Percentiles rank a stretch among this genome's conserved stretches.
These are phyloP conservation scores for Bombyx huttoni DNA, from an alignment of 2,888 invertebrate genomes.

Conservation along the genomic window DNA sequence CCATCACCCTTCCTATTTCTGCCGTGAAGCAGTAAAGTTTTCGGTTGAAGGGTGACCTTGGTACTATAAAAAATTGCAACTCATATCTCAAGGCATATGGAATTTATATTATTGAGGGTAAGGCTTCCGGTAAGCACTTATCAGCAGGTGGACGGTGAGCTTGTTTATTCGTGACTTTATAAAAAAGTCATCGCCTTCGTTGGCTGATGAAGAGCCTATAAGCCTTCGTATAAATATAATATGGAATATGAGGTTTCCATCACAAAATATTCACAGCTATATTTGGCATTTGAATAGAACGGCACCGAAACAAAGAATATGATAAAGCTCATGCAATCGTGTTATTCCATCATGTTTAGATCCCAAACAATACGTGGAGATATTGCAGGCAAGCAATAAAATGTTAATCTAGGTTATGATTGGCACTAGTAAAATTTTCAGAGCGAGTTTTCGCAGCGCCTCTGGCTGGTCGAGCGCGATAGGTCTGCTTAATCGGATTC, in stretches of 20 bases:
- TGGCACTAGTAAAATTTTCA: constrained; percentile 27
- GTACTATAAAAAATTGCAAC: too few species aligned
- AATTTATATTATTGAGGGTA: too few species aligned
- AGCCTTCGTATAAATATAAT: background rate
- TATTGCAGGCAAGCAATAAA: constrained; percentile 17
- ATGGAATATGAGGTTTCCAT: background rate
- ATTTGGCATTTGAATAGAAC: constrained; percentile 6
- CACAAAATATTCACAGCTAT: background rate
- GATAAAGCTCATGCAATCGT: constrained; percentile 7
- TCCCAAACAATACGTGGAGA: background rate
- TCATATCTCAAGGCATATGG: too few species aligned
- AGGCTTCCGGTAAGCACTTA: too few species aligned
- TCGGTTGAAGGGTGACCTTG: too few species aligned
- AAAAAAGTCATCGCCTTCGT: too few species aligned
- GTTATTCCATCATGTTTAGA: background rate
- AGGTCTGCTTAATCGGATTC: constrained; percentile 32
- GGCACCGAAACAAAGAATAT: constrained; percentile 2
- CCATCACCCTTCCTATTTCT: too few species aligned
- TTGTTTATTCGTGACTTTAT: too few species aligned
- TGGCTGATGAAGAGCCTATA: too few species aligned
- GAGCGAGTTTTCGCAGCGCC: background rate
- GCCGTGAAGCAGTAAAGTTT: too few species aligned
- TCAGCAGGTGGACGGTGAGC: too few species aligned
- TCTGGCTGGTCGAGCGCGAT: constrained; percentile 18
- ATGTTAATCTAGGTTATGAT: constrained; percentile 37